phyloP scores from a whole-genome alignment of 1,140 invertebrate genomes.

The Aricia agestis region DNA sequence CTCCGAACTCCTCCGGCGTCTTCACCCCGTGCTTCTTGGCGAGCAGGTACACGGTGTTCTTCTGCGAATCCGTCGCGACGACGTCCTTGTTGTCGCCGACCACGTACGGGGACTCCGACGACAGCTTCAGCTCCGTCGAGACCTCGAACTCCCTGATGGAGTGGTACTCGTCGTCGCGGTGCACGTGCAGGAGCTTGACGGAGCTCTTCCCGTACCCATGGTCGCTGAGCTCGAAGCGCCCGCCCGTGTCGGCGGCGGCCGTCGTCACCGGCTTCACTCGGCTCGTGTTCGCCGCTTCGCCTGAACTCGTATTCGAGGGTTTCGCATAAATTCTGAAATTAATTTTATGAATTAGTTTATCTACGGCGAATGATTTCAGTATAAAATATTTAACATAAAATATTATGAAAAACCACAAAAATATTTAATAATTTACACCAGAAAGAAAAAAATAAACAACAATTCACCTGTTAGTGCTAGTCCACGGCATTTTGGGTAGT shows the following conservation, averaged over 20 bases:
- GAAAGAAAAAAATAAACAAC: not conserved
- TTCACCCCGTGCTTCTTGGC: conserved; percentile 86
- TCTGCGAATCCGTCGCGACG: conserved; percentile 88
- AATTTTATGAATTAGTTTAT: conserved; percentile 19
- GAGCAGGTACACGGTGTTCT: conserved; percentile 88
- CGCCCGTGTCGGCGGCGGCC: conserved; percentile 56
- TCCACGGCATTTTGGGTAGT: conserved; percentile 63
- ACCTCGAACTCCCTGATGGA: conserved; percentile 85
- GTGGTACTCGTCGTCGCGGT: conserved; percentile 79
- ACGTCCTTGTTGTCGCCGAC: conserved; percentile 83
- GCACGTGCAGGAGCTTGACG: conserved; percentile 83
- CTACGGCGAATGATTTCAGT: not conserved
- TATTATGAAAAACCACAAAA: not conserved
- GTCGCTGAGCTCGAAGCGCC: conserved; percentile 79
- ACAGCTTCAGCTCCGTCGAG: conserved; percentile 82
- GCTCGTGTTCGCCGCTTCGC: conserved; percentile 32
- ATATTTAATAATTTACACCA: not conserved
- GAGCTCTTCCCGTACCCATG: conserved; percentile 85
- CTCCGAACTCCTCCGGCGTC: conserved; percentile 84
- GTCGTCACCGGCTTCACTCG: conserved; percentile 40
- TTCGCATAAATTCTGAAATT: conserved; percentile 66
- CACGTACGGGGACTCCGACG: conserved; percentile 79
- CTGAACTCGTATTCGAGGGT: conserved; percentile 58
- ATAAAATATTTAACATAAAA: no score
- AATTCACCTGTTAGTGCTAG: conserved; percentile 65